Evolutionary conservation across 2,797 vertebrate genomes (phyloP).

Genomic region (Acipenser ruthenus): DNA sequence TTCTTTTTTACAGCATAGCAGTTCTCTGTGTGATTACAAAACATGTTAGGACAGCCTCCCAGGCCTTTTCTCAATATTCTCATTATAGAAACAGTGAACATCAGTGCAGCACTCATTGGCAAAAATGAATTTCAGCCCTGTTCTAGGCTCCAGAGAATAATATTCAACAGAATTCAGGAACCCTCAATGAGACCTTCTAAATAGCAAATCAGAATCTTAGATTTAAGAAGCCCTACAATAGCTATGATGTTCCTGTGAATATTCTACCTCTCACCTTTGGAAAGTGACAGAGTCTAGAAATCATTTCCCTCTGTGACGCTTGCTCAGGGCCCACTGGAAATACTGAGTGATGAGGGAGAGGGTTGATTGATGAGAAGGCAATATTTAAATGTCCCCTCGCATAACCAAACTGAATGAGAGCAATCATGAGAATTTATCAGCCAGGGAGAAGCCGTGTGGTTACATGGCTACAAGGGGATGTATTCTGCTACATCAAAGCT

Average conservation of each 20-base stretch:
- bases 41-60: no score
- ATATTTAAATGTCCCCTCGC: slow-evolving; percentile 41
- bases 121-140: no score
- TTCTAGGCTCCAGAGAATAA: no score
- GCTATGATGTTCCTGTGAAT: slow-evolving; percentile 35
- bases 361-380: slow-evolving; percentile 45
- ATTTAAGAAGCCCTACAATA: neutral
- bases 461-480: slow-evolving; percentile 38
- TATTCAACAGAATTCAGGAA: slow-evolving; percentile 1
- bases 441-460: slow-evolving; percentile 35
- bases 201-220: slow-evolving; percentile 7
- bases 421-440: slow-evolving; percentile 49
- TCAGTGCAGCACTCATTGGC: no score
- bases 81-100: no score
- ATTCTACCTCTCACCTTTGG: slow-evolving; percentile 38
- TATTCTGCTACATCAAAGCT: slow-evolving; percentile 41
- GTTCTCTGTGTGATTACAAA: no score
- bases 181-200: neutral
- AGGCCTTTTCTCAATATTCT: no score
- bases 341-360: slow-evolving; percentile 27
- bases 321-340: slow-evolving; percentile 19
- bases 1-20: no score
- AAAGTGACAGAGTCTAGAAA: slow-evolving; percentile 39
- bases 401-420: slow-evolving; percentile 44
- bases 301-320: slow-evolving; percentile 34